A percentile compares a stretch with the other conserved stretches of the same genome.
Evolutionary conservation across 2,113 vertebrate species (phyloP).

Genomic region (Leptosomus discolor): DNA sequence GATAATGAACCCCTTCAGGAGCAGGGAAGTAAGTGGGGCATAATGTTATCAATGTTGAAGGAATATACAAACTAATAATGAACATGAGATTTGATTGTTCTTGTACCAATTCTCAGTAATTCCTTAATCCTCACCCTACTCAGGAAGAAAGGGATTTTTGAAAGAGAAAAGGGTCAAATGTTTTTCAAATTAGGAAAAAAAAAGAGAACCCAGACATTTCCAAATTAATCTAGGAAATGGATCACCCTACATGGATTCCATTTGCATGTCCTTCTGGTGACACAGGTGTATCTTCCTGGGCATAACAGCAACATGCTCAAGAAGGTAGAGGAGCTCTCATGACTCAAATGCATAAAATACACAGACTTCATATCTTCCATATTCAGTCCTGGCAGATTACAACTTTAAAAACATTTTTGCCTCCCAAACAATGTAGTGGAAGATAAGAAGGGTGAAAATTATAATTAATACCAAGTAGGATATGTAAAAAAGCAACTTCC

Average conservation of each 20-base stretch:
- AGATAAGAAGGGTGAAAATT: slow-evolving; percentile 20
- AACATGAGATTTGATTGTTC: neutral
- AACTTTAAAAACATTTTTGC: slow-evolving; percentile 20
- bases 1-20: neutral
- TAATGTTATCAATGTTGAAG: neutral
- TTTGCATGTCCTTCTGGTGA: neutral
- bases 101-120: neutral
- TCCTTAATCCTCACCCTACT: neutral
- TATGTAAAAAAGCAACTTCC: slow-evolving; percentile 59
- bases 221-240: neutral
- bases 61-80: neutral
- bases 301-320: neutral
- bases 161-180: neutral
- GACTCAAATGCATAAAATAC: neutral
- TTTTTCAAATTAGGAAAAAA: neutral
- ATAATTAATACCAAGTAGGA: slow-evolving; percentile 69
- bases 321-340: neutral
- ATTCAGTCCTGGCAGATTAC: neutral
- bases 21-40: neutral
- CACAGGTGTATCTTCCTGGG: neutral
- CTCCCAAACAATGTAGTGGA: slow-evolving; percentile 39
- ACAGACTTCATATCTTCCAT: neutral
- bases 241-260: neutral
- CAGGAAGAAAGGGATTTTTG: neutral
- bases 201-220: neutral